Evolutionary conservation across 2,888 invertebrate genomes (phyloP), one percentile per base, ranked within the genome.

Genomic region (Oscheius sp.): DNA sequence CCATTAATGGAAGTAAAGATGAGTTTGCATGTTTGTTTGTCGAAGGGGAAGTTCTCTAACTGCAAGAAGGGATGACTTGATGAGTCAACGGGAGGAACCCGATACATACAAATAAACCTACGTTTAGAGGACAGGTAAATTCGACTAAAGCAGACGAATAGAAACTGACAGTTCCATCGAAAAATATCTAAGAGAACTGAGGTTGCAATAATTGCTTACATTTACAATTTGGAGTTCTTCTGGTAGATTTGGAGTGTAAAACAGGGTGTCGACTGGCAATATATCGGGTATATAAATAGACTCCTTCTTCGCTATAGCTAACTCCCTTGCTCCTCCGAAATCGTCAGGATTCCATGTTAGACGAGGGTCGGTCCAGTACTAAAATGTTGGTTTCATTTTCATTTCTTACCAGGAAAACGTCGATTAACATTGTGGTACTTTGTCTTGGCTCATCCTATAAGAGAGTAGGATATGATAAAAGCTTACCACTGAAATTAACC

Each of bases 141-240:
- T 59, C 59, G 30, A 59, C 30, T 24, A 59, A 17, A 9, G 44
- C n/a, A 3, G 59, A 22, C 8, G 14, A 44, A 44, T 44, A 59
- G 28, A 44, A 44, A 14, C 41, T 44, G 26, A 59, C 44, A 26
- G 28, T 44, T 59, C 59, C 59, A n/a, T 59, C 44, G 6, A 28
- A 44, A 26, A 44, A 28, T 17, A 59, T 26, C 47, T 47, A 17
- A n/a, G 17, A n/a, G n/a, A n/a, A 6, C 6, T 17, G 45, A 20
- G 17, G 17, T 45, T n/a, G n/a, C n/a, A n/a, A n/a, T n/a, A n/a
- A n/a, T 5, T 12, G 22, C 47, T 24, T 47, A 47, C 47, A 41
- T 59, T 59, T 8, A 59, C 41, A 44, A 59, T 1, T 44, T 59
- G 59, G 8, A 38, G 26, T 8, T 59, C 44, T 59, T 59, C 59